A percentile compares a stretch with the other conserved stretches of the same genome.
Evolutionary conservation across 2,888 invertebrate species (phyloP).

Genomic region (Boloria euphrosyne): DNA sequence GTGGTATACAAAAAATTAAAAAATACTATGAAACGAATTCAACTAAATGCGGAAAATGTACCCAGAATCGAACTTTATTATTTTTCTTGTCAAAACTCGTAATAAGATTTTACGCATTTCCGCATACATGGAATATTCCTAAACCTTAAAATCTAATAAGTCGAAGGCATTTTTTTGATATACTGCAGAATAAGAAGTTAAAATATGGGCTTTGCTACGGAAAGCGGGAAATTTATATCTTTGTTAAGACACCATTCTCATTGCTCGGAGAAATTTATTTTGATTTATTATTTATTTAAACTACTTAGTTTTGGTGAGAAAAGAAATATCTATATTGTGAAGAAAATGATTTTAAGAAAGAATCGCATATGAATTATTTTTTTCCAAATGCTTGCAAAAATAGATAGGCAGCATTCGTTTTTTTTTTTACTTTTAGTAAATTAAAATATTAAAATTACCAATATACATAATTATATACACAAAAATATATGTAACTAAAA

Average conservation of each 20-base stretch:
- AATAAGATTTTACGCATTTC: neutral
- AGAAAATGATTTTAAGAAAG: neutral
- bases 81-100: no score
- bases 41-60: no score
- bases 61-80: no score
- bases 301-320: neutral
- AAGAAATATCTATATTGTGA: no score
- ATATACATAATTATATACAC: no score
- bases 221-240: constrained; percentile 5
- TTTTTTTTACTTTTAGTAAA: no score
- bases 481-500: no score
- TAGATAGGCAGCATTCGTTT: no score
- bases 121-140: constrained; percentile 5
- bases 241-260: constrained; percentile 11
- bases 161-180: constrained; percentile 11
- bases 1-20: no score
- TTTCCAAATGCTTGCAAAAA: no score
- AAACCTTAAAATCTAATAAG: neutral
- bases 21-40: no score
- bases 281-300: neutral
- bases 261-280: neutral
- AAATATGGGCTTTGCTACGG: neutral
- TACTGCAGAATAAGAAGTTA: neutral
- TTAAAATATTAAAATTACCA: no score
- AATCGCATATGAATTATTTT: neutral